Conservation (phyloP, 2,888 invertebrate species). For the Tipula lateralis region DNA sequence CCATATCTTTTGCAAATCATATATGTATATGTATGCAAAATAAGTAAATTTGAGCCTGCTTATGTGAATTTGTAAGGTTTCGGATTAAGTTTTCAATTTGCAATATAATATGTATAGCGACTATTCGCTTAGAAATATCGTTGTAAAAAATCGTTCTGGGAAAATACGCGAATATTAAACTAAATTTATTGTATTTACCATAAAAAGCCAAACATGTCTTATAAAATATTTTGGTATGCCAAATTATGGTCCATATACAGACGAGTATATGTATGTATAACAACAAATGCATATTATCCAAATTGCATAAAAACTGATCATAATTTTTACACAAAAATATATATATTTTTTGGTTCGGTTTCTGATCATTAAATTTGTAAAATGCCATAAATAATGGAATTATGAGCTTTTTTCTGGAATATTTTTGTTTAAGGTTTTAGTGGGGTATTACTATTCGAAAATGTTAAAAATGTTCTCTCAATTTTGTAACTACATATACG, state of each 20-base stretch:
- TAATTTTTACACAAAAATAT: neutral
- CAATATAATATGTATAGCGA: neutral
- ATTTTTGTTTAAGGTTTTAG: neutral
- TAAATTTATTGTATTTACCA: neutral
- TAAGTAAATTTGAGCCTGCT: neutral
- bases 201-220: neutral
- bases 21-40: neutral
- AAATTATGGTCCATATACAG: neutral
- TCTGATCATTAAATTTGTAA: neutral
- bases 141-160: neutral
- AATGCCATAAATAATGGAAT: slow-evolving; percentile 19
- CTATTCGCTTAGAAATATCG: neutral
- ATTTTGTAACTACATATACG: no score
- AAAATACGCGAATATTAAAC: neutral
- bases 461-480: neutral
- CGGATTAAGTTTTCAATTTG: slow-evolving; percentile 20
- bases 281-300: no score
- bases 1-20: neutral
- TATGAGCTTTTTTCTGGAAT: neutral
- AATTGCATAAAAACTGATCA: slow-evolving; percentile 13
- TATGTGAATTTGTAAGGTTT: neutral
- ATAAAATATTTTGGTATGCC: neutral
- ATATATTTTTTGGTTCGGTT: neutral
- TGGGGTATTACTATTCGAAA: neutral
- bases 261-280: neutral